Evolutionary conservation across 2,888 invertebrate genomes (phyloP).

Genomic region (Hydriomena furcata): DNA sequence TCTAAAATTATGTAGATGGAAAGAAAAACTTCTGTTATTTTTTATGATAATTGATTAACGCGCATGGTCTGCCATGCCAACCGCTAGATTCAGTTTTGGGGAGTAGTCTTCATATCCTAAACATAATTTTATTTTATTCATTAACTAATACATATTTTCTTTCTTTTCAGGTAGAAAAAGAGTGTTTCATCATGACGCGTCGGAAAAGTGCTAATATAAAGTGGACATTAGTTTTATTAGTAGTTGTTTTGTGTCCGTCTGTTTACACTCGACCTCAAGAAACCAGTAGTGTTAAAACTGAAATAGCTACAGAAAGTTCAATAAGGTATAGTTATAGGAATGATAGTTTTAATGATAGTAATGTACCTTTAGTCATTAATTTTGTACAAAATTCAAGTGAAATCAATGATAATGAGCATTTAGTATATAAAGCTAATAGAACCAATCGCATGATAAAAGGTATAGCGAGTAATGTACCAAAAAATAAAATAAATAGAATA

Average conservation of each 20-base stretch:
- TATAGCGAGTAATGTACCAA: slow-evolving; percentile 31
- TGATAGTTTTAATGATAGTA: slow-evolving; percentile 42
- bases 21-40: too few relatives aligned
- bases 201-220: slow-evolving; percentile 70
- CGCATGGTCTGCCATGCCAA: too few relatives aligned
- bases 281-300: slow-evolving; percentile 47
- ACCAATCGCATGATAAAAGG: slow-evolving; percentile 39
- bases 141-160: slow-evolving; percentile 5
- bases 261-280: slow-evolving; percentile 71
- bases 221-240: slow-evolving; percentile 75
- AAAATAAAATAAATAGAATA: slow-evolving; percentile 36
- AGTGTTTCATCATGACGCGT: slow-evolving; percentile 63
- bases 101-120: too few relatives aligned
- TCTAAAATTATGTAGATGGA: too few relatives aligned
- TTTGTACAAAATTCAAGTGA: slow-evolving; percentile 35
- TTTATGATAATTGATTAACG: too few relatives aligned
- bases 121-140: too few relatives aligned
- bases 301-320: slow-evolving; percentile 56
- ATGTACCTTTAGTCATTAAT: slow-evolving; percentile 50
- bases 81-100: too few relatives aligned
- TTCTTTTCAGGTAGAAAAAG: slow-evolving; percentile 66
- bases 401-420: not conserved
- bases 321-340: slow-evolving; percentile 71
- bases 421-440: slow-evolving; percentile 30
- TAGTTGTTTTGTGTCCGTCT: slow-evolving; percentile 62